A percentile compares a stretch with the other conserved stretches of the same genome.
These are phyloP conservation scores for Aphelenchoides besseyi DNA, from an alignment of 1,140 invertebrate genomes.

Conservation along the genomic window DNA sequence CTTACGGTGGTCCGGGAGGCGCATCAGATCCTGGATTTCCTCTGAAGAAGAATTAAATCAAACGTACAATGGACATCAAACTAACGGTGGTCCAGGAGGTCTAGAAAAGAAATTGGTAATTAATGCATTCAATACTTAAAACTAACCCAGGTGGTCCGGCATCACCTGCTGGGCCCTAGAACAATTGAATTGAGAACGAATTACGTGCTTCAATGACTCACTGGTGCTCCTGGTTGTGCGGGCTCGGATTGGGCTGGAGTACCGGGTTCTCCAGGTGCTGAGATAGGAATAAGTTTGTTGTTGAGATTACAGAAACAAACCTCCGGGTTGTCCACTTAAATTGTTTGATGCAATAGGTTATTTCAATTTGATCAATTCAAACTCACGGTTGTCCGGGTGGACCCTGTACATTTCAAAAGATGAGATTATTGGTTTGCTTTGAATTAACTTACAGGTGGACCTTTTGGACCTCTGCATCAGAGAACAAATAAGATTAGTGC, in stretches of 20 bases:
- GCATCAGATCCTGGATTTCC: slow-evolving; percentile 22
- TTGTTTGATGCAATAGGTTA: no score
- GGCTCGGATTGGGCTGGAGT: slow-evolving; percentile 21
- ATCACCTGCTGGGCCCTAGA: slow-evolving; percentile 20
- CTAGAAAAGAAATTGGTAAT: neutral
- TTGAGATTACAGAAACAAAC: neutral
- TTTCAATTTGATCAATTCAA: no score
- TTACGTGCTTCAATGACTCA: neutral
- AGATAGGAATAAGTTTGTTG: neutral
- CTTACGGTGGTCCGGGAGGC: slow-evolving; percentile 17
- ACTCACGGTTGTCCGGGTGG: slow-evolving; percentile 1
- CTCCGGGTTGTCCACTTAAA: slow-evolving; percentile 24
- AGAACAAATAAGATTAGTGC: no score
- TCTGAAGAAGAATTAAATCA: neutral
- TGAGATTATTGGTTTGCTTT: neutral
- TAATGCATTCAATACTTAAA: neutral
- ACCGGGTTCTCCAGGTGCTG: slow-evolving; percentile 28
- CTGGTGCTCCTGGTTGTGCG: slow-evolving; percentile 7
- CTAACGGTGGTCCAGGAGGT: slow-evolving; percentile 21
- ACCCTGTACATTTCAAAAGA: neutral
- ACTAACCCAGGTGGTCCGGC: slow-evolving; percentile 22
- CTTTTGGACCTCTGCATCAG: slow-evolving; percentile 34
- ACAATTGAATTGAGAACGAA: neutral
- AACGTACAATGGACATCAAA: neutral
- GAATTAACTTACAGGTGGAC: slow-evolving; percentile 13